Evolutionary conservation across 2,888 invertebrate genomes (phyloP), one percentile per base, ranked within the genome.

Genomic region (Micropterix aruncella): DNA sequence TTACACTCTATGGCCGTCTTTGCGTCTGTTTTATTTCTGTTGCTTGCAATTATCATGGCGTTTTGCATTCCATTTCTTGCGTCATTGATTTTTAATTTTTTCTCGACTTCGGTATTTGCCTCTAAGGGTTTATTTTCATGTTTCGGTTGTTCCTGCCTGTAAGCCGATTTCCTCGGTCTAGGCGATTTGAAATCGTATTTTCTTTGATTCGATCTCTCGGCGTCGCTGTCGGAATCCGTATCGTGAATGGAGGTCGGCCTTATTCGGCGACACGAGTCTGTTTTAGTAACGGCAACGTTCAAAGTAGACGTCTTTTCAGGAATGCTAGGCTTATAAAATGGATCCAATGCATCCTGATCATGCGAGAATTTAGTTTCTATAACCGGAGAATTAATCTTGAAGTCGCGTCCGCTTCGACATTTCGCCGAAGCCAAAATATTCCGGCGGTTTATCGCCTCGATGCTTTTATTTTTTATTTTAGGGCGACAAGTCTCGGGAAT

Each of bases 391-490:
- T 82, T 80, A 14, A 75, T 70, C 54, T 82, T 83, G 45, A 79
- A 69, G 60, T 85, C 84, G 53, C 80, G 75, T 4, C 88, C 90
- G 59, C 86, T 88, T 55, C 89, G 77, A 58, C 85, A 86, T 62
- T 86, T 83, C 1, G 90, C 88, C 41, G 88, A 89, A 16, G 89
- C 86, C 43, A 91, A 67, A 51, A 91, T 89, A 59, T 89, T 90
- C 62, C 88, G 84, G 43, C 90, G 75, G 60, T 89, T 90, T 50
- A 87, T 80, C 2, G 86, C 86, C 60, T 88, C 88, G 38, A 86
- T 82, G 55, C 84, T 87, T 53, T 81, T 80, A 1, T 81, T 75
- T 62, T 87, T 90, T 52, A 88, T 76, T 52, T 86, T 73, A 53
- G 68, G 77, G 63, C 71, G 76, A 52, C 76, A 71, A 55, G 77